A percentile compares a stretch with the other conserved stretches of the same genome.
phyloP scores from a whole-genome alignment of 2,888 invertebrate species.

The Adela reaumurella region DNA sequence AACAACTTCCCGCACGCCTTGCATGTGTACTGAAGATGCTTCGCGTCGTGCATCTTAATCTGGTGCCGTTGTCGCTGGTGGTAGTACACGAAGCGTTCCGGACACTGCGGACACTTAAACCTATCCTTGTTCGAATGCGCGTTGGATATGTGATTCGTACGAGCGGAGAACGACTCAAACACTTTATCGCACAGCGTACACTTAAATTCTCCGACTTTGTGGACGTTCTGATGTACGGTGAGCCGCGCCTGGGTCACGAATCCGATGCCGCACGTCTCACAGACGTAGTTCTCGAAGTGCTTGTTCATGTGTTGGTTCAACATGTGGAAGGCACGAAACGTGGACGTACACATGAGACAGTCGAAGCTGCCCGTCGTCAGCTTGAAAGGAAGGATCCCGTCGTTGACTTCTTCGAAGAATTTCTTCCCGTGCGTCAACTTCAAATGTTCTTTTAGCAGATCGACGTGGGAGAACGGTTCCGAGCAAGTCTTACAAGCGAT shows the following conservation, averaged over 20 bases:
- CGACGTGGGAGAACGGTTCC: slow-evolving; percentile 23
- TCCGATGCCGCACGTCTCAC: slow-evolving; percentile 39
- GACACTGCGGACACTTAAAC: not conserved
- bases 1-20: slow-evolving; percentile 39
- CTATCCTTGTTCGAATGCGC: not conserved
- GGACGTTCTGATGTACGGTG: slow-evolving; percentile 38
- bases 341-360: slow-evolving; percentile 28
- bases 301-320: slow-evolving; percentile 45
- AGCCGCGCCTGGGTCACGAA: slow-evolving; percentile 29
- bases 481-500: slow-evolving; percentile 38
- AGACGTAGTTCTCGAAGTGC: slow-evolving; percentile 41
- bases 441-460: slow-evolving; percentile 31
- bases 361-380: slow-evolving; percentile 26
- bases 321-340: slow-evolving; percentile 39
- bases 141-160: not conserved
- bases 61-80: not conserved
- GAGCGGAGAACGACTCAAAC: not conserved
- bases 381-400: slow-evolving; percentile 31
- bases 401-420: slow-evolving; percentile 31
- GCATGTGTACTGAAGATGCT: slow-evolving; percentile 14
- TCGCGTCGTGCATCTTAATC: not conserved
- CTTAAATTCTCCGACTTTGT: slow-evolving; percentile 32
- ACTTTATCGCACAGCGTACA: slow-evolving; percentile 25
- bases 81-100: not conserved
- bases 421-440: slow-evolving; percentile 26